Evolutionary conservation across 2,888 invertebrate genomes (phyloP), one percentile per base, ranked within the genome.

Genomic region (Hedya salicella): DNA sequence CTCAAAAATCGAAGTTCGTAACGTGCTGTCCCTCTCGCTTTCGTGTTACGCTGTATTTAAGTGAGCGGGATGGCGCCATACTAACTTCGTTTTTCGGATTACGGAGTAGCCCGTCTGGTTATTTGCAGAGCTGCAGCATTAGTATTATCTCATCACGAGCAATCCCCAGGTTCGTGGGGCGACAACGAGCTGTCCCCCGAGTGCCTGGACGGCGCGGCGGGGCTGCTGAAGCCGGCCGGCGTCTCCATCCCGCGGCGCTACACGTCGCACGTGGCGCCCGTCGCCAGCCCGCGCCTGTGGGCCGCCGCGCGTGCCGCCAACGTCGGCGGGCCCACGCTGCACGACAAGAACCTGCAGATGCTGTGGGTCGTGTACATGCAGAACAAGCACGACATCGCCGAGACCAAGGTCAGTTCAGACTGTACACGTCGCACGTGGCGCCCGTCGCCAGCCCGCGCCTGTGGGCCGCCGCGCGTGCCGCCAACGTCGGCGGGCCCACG

Each of bases 101-200:
- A n/a, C n/a, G n/a, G n/a, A n/a, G n/a, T n/a, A n/a, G n/a, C n/a
- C n/a, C n/a, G n/a, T n/a, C n/a, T n/a, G n/a, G n/a, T n/a, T n/a
- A n/a, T n/a, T n/a, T n/a, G n/a, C n/a, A n/a, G n/a, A n/a, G n/a
- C n/a, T n/a, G n/a, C n/a, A n/a, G n/a, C n/a, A n/a, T n/a, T n/a
- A n/a, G n/a, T n/a, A n/a, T n/a, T n/a, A n/a, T n/a, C n/a, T n/a
- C n/a, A n/a, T n/a, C n/a, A n/a, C n/a, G n/a, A n/a, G n/a, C n/a
- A n/a, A n/a, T n/a, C n/a, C n/a, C 13, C 73, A 93, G 94, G 95
- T 0, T 99, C 99, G 1, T 99, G 99, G 93, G 98, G 98, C 17
- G 99, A 99, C 85, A 99, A 99, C 85, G 99, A 99, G 90, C 93
- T 99, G 11, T 98, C 98, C 0, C 99, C 99, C 0, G 99, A 99